Evolutionary conservation across 2,888 invertebrate species (phyloP).

Genomic region (Brachyopa scutellaris): DNA sequence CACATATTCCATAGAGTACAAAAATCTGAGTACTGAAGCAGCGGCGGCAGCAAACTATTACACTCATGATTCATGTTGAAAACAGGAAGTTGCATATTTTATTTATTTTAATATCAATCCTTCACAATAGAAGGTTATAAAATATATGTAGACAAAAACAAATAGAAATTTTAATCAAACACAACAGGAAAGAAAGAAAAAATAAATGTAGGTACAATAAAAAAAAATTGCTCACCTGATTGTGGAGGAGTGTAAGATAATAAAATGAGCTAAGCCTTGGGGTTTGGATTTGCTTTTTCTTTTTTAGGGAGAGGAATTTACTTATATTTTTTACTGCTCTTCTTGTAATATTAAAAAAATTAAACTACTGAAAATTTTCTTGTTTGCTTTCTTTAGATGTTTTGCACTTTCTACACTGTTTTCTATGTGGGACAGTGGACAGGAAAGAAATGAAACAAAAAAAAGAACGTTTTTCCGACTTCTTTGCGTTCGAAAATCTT

Average conservation of each 20-base stretch:
- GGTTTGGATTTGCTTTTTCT: constrained; percentile 5
- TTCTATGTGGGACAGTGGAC: constrained; percentile 57
- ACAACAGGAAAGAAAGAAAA: constrained; percentile 1
- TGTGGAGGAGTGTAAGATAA: constrained; percentile 37
- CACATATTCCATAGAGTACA: constrained; percentile 15
- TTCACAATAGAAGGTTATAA: constrained; percentile 31
- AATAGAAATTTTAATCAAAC: constrained; percentile 13
- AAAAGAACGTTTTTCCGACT: constrained; percentile 42
- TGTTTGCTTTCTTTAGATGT: constrained; percentile 50
- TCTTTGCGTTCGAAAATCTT: constrained; percentile 20
- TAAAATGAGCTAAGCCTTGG: constrained; percentile 34
- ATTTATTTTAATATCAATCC: constrained; percentile 26
- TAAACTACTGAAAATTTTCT: constrained; percentile 2
- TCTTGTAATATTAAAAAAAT: not conserved
- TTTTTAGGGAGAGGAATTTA: not conserved
- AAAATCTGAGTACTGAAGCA: constrained; percentile 35
- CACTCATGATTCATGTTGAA: constrained; percentile 19
- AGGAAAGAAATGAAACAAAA: constrained; percentile 58
- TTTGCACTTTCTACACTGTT: constrained; percentile 69
- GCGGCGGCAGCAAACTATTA: constrained; percentile 3
- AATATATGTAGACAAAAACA: not conserved
- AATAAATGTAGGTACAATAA: no score
- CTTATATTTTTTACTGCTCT: not conserved
- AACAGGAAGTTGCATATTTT: constrained; percentile 58
- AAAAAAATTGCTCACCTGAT: constrained; percentile 58